Evolutionary conservation across 2,113 vertebrate genomes (phyloP), one percentile per base, ranked within the genome.

Genomic region (Setophaga kirtlandii): DNA sequence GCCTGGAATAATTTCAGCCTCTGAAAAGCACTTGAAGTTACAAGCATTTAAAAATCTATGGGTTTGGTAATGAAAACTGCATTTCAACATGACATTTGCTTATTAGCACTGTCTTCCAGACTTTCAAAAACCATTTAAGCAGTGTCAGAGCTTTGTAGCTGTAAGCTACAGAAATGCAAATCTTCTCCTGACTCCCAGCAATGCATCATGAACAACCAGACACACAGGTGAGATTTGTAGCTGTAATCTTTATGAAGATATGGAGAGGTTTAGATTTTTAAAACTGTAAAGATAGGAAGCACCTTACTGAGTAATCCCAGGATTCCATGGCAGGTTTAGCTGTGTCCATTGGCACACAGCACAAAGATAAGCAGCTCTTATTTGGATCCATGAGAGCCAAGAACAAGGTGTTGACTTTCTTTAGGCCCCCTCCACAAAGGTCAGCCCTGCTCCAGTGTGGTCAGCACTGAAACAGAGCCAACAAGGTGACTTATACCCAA

Each of bases 21-120:
- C 35, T 78, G 52, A 89, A 83, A 89, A 81, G 52, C 27, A 33
- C 89, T 70, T 87, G 64, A 95, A 92, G 64, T 44, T 89, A 83
- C 11, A 89, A 87, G 42, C 60, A 68, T 64, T 94, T 81, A 84
- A 95, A 96, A 92, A 92, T 52, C 86, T 83, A 75, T 90, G 64
- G 71, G 52, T 52, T 95, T 89, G 49, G 31, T 91, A 92, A 92
- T 81, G 86, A 92, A 92, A 95, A 85, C 63, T 58, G 80, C 86
- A 91, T 94, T 95, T 96, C 89, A 84, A 58, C 23, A 56, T 68
- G 80, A 74, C 64, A 68, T 65, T 69, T 89, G 21, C 69, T 95
- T 89, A 92, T 92, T 89, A 90, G 56, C 39, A 68, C 60, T 81
- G 60, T 65, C 49, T 92, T 80, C 42, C 19, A 86, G 50, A 28